Percentiles rank a stretch among this genome's conserved stretches.
Conservation (phyloP, 2,797 vertebrate genomes). For the Neoniphon sammara region DNA sequence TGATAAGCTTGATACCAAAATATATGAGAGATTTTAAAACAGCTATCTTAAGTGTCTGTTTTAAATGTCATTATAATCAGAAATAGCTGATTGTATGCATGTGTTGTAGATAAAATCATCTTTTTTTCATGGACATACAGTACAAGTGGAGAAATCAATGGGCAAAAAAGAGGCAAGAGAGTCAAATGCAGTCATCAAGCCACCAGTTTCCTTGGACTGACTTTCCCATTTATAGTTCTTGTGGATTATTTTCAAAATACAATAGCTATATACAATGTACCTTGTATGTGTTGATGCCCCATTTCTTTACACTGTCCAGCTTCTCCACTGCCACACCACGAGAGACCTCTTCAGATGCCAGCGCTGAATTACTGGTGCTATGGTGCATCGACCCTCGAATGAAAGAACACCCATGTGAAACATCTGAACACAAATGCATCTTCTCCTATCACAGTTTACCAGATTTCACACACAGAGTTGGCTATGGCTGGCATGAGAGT, state of each 20-base stretch:
- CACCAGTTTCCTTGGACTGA: background rate
- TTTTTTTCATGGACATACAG: no score
- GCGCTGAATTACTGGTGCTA: slow-evolving; percentile 74
- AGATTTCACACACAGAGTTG: background rate
- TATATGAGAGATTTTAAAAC: no score
- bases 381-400: slow-evolving; percentile 86
- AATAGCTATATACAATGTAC: slow-evolving; percentile 67
- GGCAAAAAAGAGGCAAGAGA: no score
- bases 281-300: slow-evolving; percentile 99
- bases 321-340: slow-evolving; percentile 96
- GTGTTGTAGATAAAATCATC: no score
- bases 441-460: background rate
- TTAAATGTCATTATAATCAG: no score
- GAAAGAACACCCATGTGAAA: slow-evolving; percentile 3
- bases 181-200: no score
- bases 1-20: no score
- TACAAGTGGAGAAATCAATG: no score
- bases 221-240: background rate
- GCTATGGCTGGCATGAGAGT: slow-evolving; percentile 32
- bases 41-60: no score
- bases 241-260: background rate
- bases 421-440: background rate
- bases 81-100: no score
- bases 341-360: slow-evolving; percentile 86
- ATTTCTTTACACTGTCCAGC: slow-evolving; percentile 95